Conservation (phyloP, 1,140 invertebrate species). For the Whitmania pigra region DNA sequence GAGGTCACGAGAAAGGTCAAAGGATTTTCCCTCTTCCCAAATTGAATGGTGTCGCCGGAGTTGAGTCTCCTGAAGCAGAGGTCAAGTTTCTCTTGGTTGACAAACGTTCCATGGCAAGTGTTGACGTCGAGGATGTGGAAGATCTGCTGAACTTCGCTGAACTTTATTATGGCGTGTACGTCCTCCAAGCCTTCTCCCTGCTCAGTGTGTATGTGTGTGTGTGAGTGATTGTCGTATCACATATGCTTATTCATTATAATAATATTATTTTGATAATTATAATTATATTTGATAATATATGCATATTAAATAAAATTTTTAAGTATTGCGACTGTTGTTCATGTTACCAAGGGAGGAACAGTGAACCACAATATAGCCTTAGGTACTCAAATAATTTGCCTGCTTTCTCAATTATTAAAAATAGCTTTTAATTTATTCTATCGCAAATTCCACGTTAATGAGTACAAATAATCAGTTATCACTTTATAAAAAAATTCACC, state of each 20-base stretch:
- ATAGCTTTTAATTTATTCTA: neutral
- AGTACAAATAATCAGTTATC: neutral
- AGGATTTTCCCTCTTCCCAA: neutral
- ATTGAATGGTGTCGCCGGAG: neutral
- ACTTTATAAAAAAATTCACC: neutral
- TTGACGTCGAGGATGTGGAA: slow-evolving; percentile 4
- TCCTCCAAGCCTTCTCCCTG: slow-evolving; percentile 6
- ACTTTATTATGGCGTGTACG: neutral
- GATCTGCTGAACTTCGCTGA: neutral
- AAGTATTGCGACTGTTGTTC: no score
- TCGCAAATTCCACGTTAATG: neutral
- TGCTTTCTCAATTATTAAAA: no score
- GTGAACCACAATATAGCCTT: no score
- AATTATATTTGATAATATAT: no score
- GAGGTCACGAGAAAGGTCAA: slow-evolving; percentile 7
- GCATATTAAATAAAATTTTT: no score
- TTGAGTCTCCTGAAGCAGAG: neutral
- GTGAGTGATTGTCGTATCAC: no score
- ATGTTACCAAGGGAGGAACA: no score
- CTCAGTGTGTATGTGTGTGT: no score
- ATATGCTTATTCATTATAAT: no score
- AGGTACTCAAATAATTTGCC: no score
- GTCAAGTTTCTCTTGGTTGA: neutral
- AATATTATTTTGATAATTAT: no score
- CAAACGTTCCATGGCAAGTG: neutral